A percentile compares a stretch with the other conserved stretches of the same genome.
Conservation (phyloP, 2,797 vertebrate genomes). For the Chrosomus eos region DNA sequence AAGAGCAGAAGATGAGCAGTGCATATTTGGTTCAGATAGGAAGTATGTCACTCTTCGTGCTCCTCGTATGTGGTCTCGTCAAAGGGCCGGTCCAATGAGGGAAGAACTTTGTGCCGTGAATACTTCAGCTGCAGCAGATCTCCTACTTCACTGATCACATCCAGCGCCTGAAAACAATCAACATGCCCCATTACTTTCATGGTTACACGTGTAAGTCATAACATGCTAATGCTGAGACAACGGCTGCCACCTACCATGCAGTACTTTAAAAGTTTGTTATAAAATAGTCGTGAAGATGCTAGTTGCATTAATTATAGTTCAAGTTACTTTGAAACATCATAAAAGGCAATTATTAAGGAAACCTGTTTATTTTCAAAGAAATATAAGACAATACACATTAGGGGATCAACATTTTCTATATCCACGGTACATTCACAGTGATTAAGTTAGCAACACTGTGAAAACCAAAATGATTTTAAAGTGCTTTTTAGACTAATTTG, state of each 20-base stretch:
- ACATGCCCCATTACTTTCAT: conserved; percentile 41
- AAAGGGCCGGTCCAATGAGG: conserved; percentile 81
- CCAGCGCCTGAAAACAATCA: conserved; percentile 77
- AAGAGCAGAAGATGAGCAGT: conserved; percentile 57
- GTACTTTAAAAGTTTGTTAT: neutral
- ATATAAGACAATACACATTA: neutral
- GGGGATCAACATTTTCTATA: neutral
- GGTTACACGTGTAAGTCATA: conserved; percentile 42
- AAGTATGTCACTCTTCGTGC: conserved; percentile 82
- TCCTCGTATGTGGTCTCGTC: conserved; percentile 87
- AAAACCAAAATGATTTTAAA: neutral
- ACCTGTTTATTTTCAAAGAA: neutral
- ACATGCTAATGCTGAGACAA: conserved; percentile 28
- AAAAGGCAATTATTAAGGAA: neutral
- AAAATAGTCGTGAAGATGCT: conserved; percentile 1
- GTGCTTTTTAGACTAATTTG: neutral
- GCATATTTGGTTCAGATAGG: conserved; percentile 58
- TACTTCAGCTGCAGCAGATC: conserved; percentile 86
- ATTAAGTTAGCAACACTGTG: neutral
- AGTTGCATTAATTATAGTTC: neutral
- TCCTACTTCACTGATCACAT: conserved; percentile 84
- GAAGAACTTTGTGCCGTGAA: conserved; percentile 80
- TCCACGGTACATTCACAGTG: neutral
- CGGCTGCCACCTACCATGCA: conserved; percentile 24
- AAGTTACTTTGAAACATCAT: neutral